Evolutionary conservation across 2,113 vertebrate species (phyloP).

Genomic region (Hippocampus barbouri): DNA sequence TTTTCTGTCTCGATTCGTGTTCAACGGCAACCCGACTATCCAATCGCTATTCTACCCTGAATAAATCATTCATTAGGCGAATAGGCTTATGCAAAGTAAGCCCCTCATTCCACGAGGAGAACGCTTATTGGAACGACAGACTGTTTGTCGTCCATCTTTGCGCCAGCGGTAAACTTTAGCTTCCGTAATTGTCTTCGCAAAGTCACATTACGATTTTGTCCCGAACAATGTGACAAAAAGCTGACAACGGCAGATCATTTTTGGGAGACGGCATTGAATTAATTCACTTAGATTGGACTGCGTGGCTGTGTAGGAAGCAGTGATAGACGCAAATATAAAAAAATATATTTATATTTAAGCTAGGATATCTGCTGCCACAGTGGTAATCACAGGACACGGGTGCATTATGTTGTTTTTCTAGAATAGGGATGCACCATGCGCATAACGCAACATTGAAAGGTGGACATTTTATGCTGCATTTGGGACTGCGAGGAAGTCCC

Average conservation of each 20-base stretch:
- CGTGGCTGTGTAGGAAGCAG: background rate
- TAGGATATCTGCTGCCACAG: background rate
- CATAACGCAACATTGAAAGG: background rate
- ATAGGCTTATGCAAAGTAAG: background rate
- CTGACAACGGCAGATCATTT: background rate
- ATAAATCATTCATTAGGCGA: background rate
- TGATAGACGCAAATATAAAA: background rate
- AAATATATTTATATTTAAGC: background rate
- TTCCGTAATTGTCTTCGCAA: background rate
- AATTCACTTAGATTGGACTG: background rate
- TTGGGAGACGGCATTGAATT: conserved; percentile 2
- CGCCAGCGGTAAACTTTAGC: background rate
- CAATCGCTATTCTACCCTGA: background rate
- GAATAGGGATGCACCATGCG: background rate
- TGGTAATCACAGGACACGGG: conserved; percentile 4
- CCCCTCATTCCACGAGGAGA: background rate
- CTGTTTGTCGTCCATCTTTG: background rate
- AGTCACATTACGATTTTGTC: conserved; percentile 3
- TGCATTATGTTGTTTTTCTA: background rate
- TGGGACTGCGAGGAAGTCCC: background rate
- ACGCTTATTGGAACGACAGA: background rate
- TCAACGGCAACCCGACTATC: background rate
- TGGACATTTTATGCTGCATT: background rate
- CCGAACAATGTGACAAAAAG: conserved; percentile 5
- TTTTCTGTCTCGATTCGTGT: background rate